Base-by-base conservation (phyloP, 2,888 invertebrate species). In the Taphrorychus bicolor region DNA sequence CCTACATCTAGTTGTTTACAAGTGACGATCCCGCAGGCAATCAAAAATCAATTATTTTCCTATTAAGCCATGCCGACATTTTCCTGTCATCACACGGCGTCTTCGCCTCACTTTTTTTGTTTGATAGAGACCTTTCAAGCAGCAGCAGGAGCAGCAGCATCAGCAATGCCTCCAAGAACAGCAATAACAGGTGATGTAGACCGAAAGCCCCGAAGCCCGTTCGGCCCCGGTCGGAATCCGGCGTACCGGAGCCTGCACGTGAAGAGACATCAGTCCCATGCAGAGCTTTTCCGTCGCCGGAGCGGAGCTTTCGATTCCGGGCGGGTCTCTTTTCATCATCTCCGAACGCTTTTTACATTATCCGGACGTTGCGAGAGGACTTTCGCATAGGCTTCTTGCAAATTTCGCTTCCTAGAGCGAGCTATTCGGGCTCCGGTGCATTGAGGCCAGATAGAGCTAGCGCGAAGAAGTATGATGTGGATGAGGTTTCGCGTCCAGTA, bases 181-280 rank as follows among this genome's bases (percentile, higher is more conserved):
- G 59, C 23, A 72, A 72, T 75, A 77, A 77, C 77, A 77, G 77
- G 77, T 77, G 77, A 76, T 74, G 76, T 73, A 71, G 71, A 72
- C 42, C 70, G 49, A 65, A 68, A 66, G 59, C 59, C 58, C 53
- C 62, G 72, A 73, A 52, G 66, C 66, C 56, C 32, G 65, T 65
- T 76, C 77, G 77, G 74, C 65, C 24, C 63, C 14, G 42, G 40
- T 76, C 77, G 77, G 66, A 65, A 70, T 72, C 73, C 71, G 74
- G 74, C 77, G 77, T 74, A 73, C 72, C 72, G 74, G 73, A 75
- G 72, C 73, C 73, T 75, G 75, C 76, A 76, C 77, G 76, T 76
- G 76, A 76, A 76, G 61, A 69, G 71, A 71, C 66, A 68, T 72
- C 76, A 77, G 76, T 77, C 73, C 75, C 73, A 72, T 73, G 70